Base-by-base conservation (phyloP, 2,113 vertebrate species). In the Cyprinodon brontotheroides region DNA sequence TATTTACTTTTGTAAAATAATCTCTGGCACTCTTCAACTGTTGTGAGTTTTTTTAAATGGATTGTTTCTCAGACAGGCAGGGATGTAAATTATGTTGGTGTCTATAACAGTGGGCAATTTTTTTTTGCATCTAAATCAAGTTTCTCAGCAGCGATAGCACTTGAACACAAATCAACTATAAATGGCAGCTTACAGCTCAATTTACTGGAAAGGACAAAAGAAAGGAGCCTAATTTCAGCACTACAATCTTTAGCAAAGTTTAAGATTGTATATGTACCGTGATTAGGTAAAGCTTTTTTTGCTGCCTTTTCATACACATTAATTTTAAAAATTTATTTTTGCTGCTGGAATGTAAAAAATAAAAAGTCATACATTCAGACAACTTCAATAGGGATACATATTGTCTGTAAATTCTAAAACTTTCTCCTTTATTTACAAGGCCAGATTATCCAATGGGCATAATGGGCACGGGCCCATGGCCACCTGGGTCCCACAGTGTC, bases 31-130 rank as follows among this genome's bases (percentile, higher is more conserved):
- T 36, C 37, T 9, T n/a, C 14, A 37, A 62, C 61, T 36, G 12
- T 37, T 29, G n/a, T 66, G 41, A 7, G 22, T 22, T 47, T 29
- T 64, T 63, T 61, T 68, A 17, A 71, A 38, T 3, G 17, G 43
- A 43, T 65, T 40, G 12, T 43, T 37, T 74, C 14, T 64, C 50
- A 66, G 64, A 22, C 36, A 29, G 68, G 47, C 22, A 62, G 38
- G 41, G 14, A 72, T 73, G 62, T 70, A 39, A 78, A 76, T 78
- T 13, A 65, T 70, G 29, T 82, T 48, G 72, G n/a, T 66, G 60
- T n/a, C 57, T 50, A 11, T 74, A 15, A 38, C 68, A 50, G 59
- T 64, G 61, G 38, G 39, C 74, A 71, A 65, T 76, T 79, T 80
- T 65, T 62, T 78, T 66, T 75, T 72, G 36, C 37, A 63, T 15